These are phyloP conservation scores for Heliothis peltigera DNA, from an alignment of 2,888 invertebrate genomes.

Conservation along the genomic window DNA sequence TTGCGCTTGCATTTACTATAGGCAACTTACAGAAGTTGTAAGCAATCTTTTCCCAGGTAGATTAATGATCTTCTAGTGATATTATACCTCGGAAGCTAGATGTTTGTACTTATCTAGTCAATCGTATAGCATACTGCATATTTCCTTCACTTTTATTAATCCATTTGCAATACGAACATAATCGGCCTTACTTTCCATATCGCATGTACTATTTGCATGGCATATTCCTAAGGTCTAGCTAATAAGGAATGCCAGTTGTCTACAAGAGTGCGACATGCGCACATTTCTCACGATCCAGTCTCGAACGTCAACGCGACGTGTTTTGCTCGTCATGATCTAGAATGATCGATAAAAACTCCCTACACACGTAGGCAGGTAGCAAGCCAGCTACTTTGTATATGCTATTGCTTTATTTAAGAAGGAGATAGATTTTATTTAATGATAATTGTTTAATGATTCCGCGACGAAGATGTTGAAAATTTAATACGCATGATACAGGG, in stretches of 20 bases:
- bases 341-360: constrained; percentile 68
- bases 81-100: too few relatives aligned
- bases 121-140: too few relatives aligned
- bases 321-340: constrained; percentile 72
- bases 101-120: too few relatives aligned
- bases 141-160: not conserved
- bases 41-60: not conserved
- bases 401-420: not conserved
- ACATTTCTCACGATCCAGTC: constrained; percentile 76
- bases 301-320: constrained; percentile 61
- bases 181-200: not conserved
- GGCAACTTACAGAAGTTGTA: not conserved
- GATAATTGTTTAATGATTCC: too few relatives aligned
- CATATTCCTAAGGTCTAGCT: constrained; percentile 18
- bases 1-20: not conserved
- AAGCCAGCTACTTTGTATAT: constrained; percentile 3
- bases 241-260: constrained; percentile 23
- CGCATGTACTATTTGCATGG: not conserved
- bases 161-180: not conserved
- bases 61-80: too few relatives aligned
- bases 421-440: not conserved
- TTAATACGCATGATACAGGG: too few relatives aligned
- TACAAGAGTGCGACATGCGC: constrained; percentile 56
- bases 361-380: constrained; percentile 18
- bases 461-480: too few relatives aligned